Conservation (phyloP, 2,888 invertebrate species). For the Asteroscopus sphinx region DNA sequence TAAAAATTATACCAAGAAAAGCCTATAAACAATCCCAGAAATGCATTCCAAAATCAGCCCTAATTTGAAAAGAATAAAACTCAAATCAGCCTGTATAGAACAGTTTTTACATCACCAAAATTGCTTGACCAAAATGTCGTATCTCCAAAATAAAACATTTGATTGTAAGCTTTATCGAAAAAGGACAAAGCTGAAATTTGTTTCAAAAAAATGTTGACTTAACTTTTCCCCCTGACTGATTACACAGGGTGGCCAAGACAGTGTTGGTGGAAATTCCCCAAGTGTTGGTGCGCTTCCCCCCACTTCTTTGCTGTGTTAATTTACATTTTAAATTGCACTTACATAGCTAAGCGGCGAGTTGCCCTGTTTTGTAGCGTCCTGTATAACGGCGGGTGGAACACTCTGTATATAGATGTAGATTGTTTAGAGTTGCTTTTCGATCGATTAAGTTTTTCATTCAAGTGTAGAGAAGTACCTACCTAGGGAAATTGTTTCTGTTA, state of each 20-base stretch:
- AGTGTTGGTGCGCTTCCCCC: slow-evolving; percentile 76
- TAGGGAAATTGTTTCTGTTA: neutral
- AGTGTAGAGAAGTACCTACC: slow-evolving; percentile 40
- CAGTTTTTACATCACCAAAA: slow-evolving; percentile 58
- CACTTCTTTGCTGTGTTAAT: slow-evolving; percentile 89
- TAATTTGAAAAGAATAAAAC: slow-evolving; percentile 38
- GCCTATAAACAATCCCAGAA: slow-evolving; percentile 64
- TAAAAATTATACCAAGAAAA: slow-evolving; percentile 75
- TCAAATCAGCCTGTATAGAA: slow-evolving; percentile 50
- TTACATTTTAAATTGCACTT: slow-evolving; percentile 91
- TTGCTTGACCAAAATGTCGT: slow-evolving; percentile 9
- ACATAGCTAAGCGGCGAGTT: slow-evolving; percentile 87
- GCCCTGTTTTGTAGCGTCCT: slow-evolving; percentile 82
- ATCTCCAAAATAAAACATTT: neutral
- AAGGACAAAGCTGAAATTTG: neutral
- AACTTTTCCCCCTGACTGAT: slow-evolving; percentile 57
- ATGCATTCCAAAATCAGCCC: slow-evolving; percentile 59
- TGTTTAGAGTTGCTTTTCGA: slow-evolving; percentile 47
- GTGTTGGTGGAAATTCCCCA: slow-evolving; percentile 78
- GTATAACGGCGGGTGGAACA: slow-evolving; percentile 56
- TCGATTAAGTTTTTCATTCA: slow-evolving; percentile 51
- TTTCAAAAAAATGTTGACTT: slow-evolving; percentile 7
- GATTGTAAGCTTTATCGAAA: slow-evolving; percentile 11
- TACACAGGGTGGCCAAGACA: slow-evolving; percentile 76
- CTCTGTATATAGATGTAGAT: slow-evolving; percentile 46